phyloP scores from a whole-genome alignment of 2,113 vertebrate genomes.

The Anhinga anhinga region DNA sequence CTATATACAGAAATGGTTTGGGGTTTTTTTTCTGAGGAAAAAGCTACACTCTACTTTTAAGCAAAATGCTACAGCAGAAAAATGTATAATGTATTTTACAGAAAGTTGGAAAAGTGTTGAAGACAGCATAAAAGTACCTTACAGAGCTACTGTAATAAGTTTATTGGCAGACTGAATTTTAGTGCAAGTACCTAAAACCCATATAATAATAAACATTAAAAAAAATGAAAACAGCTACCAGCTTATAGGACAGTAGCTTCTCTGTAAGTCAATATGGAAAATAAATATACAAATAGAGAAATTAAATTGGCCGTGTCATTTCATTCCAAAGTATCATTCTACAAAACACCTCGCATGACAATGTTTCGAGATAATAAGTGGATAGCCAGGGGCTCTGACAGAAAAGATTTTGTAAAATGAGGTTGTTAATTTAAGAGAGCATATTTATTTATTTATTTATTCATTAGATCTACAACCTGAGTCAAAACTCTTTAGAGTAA shows the following conservation, averaged over 20 bases:
- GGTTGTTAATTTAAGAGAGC: neutral
- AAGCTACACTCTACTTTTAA: neutral
- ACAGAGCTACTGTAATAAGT: neutral
- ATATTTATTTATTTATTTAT: neutral
- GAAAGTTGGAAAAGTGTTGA: conserved; percentile 22
- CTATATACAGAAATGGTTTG: neutral
- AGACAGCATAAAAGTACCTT: conserved; percentile 23
- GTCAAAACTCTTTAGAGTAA: neutral
- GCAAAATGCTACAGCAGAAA: conserved; percentile 44
- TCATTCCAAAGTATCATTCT: neutral
- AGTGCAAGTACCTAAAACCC: neutral
- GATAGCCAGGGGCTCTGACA: neutral
- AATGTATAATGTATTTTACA: conserved; percentile 20
- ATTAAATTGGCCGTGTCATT: neutral
- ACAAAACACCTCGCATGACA: neutral
- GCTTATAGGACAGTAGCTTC: neutral
- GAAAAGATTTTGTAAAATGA: neutral
- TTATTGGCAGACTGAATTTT: conserved; percentile 12
- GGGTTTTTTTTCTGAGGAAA: neutral
- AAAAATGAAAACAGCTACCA: neutral
- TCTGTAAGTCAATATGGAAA: neutral
- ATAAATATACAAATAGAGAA: neutral
- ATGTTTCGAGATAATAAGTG: neutral
- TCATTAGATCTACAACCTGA: neutral
- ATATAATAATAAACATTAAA: neutral